These are phyloP conservation scores for Leptestheria dahalacensis DNA, from an alignment of 1,140 invertebrate species.

Conservation along the genomic window DNA sequence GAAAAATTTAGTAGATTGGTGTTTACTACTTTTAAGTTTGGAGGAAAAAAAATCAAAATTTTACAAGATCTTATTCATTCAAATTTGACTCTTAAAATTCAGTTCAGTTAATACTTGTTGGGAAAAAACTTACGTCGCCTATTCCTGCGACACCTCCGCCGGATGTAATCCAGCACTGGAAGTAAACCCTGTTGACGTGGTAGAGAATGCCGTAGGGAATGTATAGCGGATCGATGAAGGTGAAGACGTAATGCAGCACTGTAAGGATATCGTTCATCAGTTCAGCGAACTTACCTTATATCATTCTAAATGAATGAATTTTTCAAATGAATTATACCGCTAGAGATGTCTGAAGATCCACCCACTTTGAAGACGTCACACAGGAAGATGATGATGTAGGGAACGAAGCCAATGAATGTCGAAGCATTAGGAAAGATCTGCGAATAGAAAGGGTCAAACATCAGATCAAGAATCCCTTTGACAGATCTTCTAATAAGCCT, in stretches of 20 bases:
- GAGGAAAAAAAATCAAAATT: too few species aligned
- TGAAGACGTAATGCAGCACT: conserved; percentile 50
- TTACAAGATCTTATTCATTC: neutral
- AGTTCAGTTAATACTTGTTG: too few species aligned
- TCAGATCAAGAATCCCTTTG: neutral
- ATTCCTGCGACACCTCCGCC: neutral
- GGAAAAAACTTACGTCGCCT: too few species aligned
- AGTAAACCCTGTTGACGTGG: conserved; percentile 50
- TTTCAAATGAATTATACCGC: neutral
- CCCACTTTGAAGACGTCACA: conserved; percentile 48
- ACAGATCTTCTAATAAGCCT: neutral
- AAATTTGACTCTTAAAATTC: too few species aligned
- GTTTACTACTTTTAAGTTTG: too few species aligned
- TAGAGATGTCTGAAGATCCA: conserved; percentile 25
- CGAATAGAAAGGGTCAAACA: neutral
- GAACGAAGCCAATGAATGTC: conserved; percentile 53
- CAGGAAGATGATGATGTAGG: conserved; percentile 50
- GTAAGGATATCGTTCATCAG: conserved; percentile 41
- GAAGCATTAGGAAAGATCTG: conserved; percentile 48
- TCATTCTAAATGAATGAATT: neutral
- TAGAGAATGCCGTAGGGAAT: conserved; percentile 63
- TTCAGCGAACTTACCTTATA: conserved; percentile 29
- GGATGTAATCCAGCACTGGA: conserved; percentile 24
- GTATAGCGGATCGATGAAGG: conserved; percentile 55
- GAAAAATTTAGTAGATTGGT: too few species aligned